Conservation (phyloP, 1,140 invertebrate genomes). For the Heliconius hermathena region DNA sequence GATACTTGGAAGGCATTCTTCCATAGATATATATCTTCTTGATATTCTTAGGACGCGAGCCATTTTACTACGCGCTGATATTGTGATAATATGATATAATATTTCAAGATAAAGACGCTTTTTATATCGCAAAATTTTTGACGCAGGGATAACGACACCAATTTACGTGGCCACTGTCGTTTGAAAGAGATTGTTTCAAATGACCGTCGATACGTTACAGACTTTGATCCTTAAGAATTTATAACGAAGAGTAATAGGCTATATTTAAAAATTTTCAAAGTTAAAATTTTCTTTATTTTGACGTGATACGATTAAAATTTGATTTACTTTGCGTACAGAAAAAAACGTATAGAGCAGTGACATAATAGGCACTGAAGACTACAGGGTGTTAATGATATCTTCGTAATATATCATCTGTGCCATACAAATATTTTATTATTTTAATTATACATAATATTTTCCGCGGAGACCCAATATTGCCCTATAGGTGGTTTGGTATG, state of each 20-base stretch:
- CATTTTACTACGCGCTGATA: slow-evolving; percentile 65
- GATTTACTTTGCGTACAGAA: not conserved
- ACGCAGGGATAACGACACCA: slow-evolving; percentile 19
- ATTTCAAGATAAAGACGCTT: slow-evolving; percentile 45
- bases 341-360: too few species aligned
- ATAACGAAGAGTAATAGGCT: not conserved
- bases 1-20: slow-evolving; percentile 73
- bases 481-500: too few species aligned
- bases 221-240: not conserved
- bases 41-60: slow-evolving; percentile 66
- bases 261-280: too few species aligned
- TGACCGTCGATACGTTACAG: not conserved
- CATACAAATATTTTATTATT: too few species aligned
- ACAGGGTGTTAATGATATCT: too few species aligned
- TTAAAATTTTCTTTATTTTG: not conserved
- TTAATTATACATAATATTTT: too few species aligned
- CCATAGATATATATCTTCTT: slow-evolving; percentile 74
- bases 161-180: slow-evolving; percentile 17
- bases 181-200: slow-evolving; percentile 20
- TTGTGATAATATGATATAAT: slow-evolving; percentile 65
- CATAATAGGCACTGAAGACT: too few species aligned
- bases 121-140: slow-evolving; percentile 18
- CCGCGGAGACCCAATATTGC: too few species aligned
- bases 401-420: too few species aligned
- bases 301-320: not conserved